Base-by-base conservation (phyloP, 2,888 invertebrate species). In the Cosmia pyralina region DNA sequence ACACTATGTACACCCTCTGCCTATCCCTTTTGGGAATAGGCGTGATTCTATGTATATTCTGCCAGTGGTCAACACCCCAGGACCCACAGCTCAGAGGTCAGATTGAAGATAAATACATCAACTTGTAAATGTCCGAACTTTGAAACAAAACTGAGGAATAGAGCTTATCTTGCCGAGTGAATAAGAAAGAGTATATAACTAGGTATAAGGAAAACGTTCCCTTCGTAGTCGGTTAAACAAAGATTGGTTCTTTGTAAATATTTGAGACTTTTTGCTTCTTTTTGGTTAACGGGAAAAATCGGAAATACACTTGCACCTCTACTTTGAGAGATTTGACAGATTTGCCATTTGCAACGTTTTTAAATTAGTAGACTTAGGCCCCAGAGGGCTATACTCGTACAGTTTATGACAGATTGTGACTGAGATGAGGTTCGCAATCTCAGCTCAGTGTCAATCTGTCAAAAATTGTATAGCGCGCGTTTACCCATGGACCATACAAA, bases 81-180 rank as follows among this genome's bases (percentile, higher is more conserved):
- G 19, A 64, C 53, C 75, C 53, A 50, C 67, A 68, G 80, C 55
- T 74, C 64, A 68, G 38, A 60, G 48, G 74, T 58, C 66, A 74
- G 67, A 78, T 68, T 64, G 59, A 68, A 78, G 77, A 78, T 77
- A 79, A 67, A 79, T 65, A 77, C 28, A 74, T 79, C 63, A 57
- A 66, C 80, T 67, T 57, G 58, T 58, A 74, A 79, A 67, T 59
- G 67, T 79, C 79, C 48, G 63, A 63, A 77, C 38, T 79, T 62
- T n/a, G 48, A 67, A 79, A 64, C 60, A 72, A 72, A 62, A 62
- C 64, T 60, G 28, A 65, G 59, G 50, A 55, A 66, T 38, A 65
- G n/a, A 15, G 58, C 67, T 76, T 73, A 77, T 77, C 74, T 77
- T 67, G 67, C 22, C 79, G 13, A 41, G 57, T 48, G 53, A 55